Evolutionary conservation across 2,888 invertebrate species (phyloP).

Genomic region (Rhodophaea formosa): DNA sequence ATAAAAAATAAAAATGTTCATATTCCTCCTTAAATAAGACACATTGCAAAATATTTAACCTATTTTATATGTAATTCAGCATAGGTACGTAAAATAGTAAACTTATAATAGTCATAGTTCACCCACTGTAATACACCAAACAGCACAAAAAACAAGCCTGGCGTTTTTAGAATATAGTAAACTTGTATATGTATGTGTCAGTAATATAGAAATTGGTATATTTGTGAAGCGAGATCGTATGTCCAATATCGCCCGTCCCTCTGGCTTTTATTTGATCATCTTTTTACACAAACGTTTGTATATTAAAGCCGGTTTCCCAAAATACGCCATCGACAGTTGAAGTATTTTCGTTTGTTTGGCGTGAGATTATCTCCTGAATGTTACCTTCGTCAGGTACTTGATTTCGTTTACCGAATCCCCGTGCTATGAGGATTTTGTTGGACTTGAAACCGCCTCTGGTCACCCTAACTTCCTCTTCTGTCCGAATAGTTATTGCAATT

Average conservation of each 20-base stretch:
- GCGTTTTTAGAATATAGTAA: neutral
- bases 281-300: slow-evolving; percentile 13
- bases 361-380: slow-evolving; percentile 3
- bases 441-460: slow-evolving; percentile 66
- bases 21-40: too few species aligned
- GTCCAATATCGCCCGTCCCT: slow-evolving; percentile 16
- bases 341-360: slow-evolving; percentile 11
- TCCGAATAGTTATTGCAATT: slow-evolving; percentile 37
- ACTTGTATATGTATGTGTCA: neutral
- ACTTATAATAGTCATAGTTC: too few species aligned
- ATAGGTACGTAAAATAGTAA: too few species aligned
- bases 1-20: too few species aligned
- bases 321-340: slow-evolving; percentile 4
- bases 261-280: slow-evolving; percentile 18
- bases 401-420: slow-evolving; percentile 62
- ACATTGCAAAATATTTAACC: too few species aligned
- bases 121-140: too few species aligned
- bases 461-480: slow-evolving; percentile 71
- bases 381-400: slow-evolving; percentile 25
- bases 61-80: too few species aligned
- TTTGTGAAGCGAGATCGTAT: neutral
- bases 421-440: slow-evolving; percentile 65
- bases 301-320: slow-evolving; percentile 33
- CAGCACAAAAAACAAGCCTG: neutral
- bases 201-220: neutral